Evolutionary conservation across 2,113 vertebrate species (phyloP).

Genomic region (Labeo rohita): DNA sequence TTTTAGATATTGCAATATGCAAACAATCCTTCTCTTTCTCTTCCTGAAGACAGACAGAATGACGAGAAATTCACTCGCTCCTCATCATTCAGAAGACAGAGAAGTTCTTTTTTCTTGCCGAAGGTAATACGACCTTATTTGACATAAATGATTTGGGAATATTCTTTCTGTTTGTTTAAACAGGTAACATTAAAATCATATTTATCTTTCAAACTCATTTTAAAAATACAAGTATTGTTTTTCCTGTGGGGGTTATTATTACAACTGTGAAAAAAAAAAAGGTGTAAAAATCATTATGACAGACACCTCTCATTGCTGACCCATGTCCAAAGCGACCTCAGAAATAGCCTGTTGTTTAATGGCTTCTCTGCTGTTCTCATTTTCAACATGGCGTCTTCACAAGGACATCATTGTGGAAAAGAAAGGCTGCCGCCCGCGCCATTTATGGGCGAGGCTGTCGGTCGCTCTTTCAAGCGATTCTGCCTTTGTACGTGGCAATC

Average conservation of each 20-base stretch:
- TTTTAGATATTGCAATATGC: conserved; percentile 62
- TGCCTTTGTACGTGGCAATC: conserved; percentile 7
- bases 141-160: neutral
- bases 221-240: neutral
- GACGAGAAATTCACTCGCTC: conserved; percentile 69
- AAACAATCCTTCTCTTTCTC: conserved; percentile 66
- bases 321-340: conserved; percentile 65
- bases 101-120: conserved; percentile 52
- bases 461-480: neutral
- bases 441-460: conserved; percentile 75
- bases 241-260: conserved; percentile 15
- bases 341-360: conserved; percentile 63
- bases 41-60: conserved; percentile 79
- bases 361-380: conserved; percentile 72
- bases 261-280: conserved; percentile 14
- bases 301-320: conserved; percentile 64
- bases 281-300: conserved; percentile 60
- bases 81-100: conserved; percentile 69
- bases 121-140: conserved; percentile 66
- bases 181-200: conserved; percentile 6
- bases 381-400: conserved; percentile 81
- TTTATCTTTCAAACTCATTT: neutral
- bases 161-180: neutral
- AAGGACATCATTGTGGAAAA: conserved; percentile 70
- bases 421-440: conserved; percentile 76